Evolutionary conservation across 1,140 invertebrate species (phyloP), one percentile per base, ranked within the genome.

Genomic region (Chironomus tepperi): DNA sequence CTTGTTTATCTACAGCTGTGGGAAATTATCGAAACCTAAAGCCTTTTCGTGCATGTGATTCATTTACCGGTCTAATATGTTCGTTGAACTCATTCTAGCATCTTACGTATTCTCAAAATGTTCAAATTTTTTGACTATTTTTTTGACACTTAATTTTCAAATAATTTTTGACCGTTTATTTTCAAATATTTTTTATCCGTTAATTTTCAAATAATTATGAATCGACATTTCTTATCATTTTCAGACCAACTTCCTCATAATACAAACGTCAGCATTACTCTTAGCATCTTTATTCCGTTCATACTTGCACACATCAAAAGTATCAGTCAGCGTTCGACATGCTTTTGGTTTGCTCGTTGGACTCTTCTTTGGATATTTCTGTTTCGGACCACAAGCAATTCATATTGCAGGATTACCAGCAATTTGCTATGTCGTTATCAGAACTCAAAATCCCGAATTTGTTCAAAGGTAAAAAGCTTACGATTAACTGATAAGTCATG

Each of bases 351-450:
- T 94, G 47, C 79, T 89, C 72, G 84, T 92, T 80, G 93, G 93
- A 73, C 84, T 95, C 77, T 80, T 87, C 75, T 88, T 94, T 79
- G 91, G 91, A 76, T 93, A 92, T 84, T 95, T 95, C 83, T 94
- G 92, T 83, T 95, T 94, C 84, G 93, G 94, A 84, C 89, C 87
- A 88, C 91, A 93, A 84, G 88, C 91, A 5, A 86, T 93, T 77
- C 91, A 94, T 82, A 85, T 94, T 77, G 88, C 90, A 73, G 87
- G 89, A 76, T 83, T 93, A 75, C 90, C 92, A 67, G 86, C 88
- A 77, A 78, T 92, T 78, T 92, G 90, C 83, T 95, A 93, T 80
- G 83, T 90, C 76, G 85, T 90, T 16, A 89, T 93, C 67, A 80
- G 85, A 42, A 87, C 84, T 24, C 83, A 86, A 77, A 86, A 84